phyloP scores from a whole-genome alignment of 2,888 invertebrate species.

The Mythimna impura region DNA sequence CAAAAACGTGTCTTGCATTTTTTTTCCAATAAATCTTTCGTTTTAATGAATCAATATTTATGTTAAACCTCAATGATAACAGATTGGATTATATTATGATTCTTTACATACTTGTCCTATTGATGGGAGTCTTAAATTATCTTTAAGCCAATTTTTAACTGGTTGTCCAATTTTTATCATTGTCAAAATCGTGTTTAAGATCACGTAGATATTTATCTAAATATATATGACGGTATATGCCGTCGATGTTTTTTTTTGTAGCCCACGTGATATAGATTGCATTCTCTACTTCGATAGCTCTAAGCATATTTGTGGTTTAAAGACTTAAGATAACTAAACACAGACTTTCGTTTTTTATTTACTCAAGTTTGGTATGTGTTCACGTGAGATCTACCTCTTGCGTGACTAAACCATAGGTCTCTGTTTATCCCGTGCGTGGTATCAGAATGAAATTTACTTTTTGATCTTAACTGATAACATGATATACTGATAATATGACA shows the following conservation, averaged over 20 bases:
- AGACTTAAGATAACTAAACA: conserved; percentile 39
- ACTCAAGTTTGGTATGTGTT: conserved; percentile 41
- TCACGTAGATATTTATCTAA: not conserved
- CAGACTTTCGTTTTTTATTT: conserved; percentile 59
- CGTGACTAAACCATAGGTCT: conserved; percentile 22
- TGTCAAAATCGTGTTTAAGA: not conserved
- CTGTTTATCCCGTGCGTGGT: conserved; percentile 30
- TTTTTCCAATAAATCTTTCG: not conserved
- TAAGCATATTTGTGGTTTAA: conserved; percentile 29
- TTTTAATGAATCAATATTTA: conserved; percentile 11
- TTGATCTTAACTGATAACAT: conserved; percentile 29
- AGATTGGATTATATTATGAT: not conserved
- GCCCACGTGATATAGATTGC: conserved; percentile 3
- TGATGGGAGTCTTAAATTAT: not conserved
- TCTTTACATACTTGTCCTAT: not conserved
- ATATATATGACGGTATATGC: too few relatives aligned
- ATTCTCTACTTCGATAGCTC: conserved; percentile 13
- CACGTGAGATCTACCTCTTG: conserved; percentile 30
- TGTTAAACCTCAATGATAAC: not conserved
- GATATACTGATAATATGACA: conserved; percentile 52
- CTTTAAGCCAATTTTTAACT: not conserved
- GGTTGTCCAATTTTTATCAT: not conserved
- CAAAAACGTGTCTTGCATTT: too few relatives aligned
- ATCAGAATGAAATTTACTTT: conserved; percentile 30
- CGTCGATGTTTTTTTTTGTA: not conserved